Evolutionary conservation across 2,888 invertebrate genomes (phyloP), one percentile per base, ranked within the genome.

Genomic region (Zonitis immaculata): DNA sequence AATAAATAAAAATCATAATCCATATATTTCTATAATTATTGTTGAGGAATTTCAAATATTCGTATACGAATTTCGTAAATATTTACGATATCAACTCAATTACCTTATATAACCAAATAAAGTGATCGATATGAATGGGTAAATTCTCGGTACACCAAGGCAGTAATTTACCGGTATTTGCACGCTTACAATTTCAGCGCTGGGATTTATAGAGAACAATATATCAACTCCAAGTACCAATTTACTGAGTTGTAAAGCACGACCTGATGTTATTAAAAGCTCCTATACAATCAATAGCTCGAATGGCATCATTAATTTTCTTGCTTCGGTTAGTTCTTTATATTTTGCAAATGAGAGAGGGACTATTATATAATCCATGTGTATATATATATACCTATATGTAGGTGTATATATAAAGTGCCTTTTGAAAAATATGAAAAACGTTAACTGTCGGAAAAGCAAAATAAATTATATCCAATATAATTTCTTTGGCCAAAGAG

Each of bases 201-300:
- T 49, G 62, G 65, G 66, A 66, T 66, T 66, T 66, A 66, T 66
- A 60, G 66, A 61, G 65, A 63, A 66, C 66, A 63, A 66, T 66
- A 66, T 64, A 66, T 66, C 66, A 66, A 64, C 63, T 64, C 65
- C 61, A 66, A 66, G 66, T 66, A 66, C 66, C 66, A 66, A 66
- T 66, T 66, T 66, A 66, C 66, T 66, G 66, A 66, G 66, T 66
- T 66, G 66, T 66, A 66, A 66, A 66, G 66, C 66, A 66, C 66
- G 66, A 66, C 65, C 64, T 65, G 64, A 66, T 66, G 66, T 66
- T 66, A 66, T 66, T 66, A 66, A 66, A 66, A 66, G 66, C 66
- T 64, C n/a, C 65, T 63, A 63, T 65, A 66, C 66, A 66, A 66
- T 66, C 66, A 66, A 66, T 66, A 66, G 66, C 66, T 66, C 66